Conservation (phyloP, 2,797 vertebrate species). For the Furcifer pardalis region DNA sequence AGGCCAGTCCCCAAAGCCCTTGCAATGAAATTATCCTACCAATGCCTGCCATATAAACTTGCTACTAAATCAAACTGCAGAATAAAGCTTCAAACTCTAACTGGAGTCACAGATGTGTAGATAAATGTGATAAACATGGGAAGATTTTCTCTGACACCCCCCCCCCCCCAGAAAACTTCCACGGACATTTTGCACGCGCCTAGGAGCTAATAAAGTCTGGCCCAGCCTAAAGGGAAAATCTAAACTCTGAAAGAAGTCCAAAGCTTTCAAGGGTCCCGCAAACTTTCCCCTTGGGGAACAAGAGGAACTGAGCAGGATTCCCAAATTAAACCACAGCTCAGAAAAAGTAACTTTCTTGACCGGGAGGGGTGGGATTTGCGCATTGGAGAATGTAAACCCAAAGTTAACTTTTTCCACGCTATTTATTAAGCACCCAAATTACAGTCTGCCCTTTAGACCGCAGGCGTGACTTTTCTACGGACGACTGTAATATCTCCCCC, state of each 20-base stretch:
- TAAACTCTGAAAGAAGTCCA: not conserved
- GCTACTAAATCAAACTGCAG: not conserved
- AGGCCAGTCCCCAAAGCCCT: not conserved
- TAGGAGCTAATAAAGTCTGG: not conserved
- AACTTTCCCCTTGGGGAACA: no score
- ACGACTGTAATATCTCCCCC: no score
- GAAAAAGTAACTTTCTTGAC: no score
- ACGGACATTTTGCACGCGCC: no score
- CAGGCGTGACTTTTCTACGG: not conserved
- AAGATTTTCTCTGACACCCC: no score
- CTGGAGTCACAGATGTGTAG: no score
- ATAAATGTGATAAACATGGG: no score
- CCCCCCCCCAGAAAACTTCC: no score
- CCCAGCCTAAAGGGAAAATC: not conserved
- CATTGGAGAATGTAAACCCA: no score
- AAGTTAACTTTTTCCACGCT: no score
- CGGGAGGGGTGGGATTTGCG: no score
- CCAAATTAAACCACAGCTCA: no score
- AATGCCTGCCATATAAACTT: not conserved
- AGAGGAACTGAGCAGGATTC: not conserved
- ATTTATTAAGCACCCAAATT: not conserved
- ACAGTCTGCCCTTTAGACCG: not conserved
- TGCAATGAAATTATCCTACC: not conserved
- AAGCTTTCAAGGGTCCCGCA: not conserved
- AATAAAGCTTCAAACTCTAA: not conserved